Evolutionary conservation across 92 coral and sea anemone genomes (phyloP).

Genomic region (Galaxea fascicularis): DNA sequence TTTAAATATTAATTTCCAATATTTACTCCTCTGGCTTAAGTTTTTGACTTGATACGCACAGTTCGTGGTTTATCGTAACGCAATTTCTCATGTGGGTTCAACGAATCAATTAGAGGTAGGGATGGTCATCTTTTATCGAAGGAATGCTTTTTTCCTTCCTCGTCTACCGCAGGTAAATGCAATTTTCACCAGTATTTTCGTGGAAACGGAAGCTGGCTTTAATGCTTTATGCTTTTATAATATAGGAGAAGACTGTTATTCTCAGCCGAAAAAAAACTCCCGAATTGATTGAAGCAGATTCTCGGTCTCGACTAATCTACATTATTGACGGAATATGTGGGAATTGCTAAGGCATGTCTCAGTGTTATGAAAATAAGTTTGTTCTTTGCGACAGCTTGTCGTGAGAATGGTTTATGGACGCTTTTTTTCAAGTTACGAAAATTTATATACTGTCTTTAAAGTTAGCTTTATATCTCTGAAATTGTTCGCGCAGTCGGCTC

Average conservation of each 20-base stretch:
- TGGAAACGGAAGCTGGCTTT: no score
- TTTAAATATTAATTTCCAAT: constrained; percentile 11
- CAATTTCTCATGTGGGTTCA: not conserved
- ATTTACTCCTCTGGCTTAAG: not conserved
- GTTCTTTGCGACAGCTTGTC: not conserved
- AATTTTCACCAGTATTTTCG: no score
- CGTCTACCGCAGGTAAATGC: no score
- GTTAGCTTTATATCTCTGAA: not conserved
- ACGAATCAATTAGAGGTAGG: not conserved
- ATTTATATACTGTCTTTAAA: not conserved
- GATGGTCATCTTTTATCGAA: not conserved
- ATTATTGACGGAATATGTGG: not conserved
- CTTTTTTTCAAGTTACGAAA: no score
- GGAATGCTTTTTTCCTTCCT: not conserved
- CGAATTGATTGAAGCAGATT: not conserved
- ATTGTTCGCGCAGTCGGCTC: not conserved
- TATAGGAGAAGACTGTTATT: not conserved
- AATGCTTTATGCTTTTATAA: no score
- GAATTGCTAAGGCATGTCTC: no score
- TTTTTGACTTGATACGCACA: not conserved
- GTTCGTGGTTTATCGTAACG: not conserved
- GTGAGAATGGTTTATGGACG: no score
- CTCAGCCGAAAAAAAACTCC: not conserved
- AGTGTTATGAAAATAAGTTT: no score
- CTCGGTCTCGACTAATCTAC: not conserved